Evolutionary conservation across 2,888 invertebrate genomes (phyloP), one percentile per base, ranked within the genome.

Genomic region (Eupsilia transversa): DNA sequence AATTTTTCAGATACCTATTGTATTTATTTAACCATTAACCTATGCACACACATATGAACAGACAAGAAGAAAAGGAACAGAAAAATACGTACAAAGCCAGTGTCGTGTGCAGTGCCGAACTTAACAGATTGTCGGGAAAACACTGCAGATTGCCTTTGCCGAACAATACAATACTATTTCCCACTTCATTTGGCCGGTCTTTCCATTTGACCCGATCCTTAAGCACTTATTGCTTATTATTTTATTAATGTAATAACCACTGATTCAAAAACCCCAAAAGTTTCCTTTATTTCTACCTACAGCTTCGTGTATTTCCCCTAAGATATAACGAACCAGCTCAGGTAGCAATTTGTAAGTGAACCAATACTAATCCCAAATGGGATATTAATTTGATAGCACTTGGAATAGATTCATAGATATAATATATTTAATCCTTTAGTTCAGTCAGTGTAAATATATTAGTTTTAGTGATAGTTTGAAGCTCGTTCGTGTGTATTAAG

Each of bases 311-410:
- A 67, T 56, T 43, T 65, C 72, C 63, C 54, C 23, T 14, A 68
- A 72, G 71, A 69, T 65, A 54, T 23, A 57, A 43, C 69, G 33
- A 49, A 64, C 49, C 64, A 41, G 60, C 61, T 77, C 84, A 82
- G 76, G 84, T 79, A 78, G 73, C 73, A 86, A 86, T 79, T 72
- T 79, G 81, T 74, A 69, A 77, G 67, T 43, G 67, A 79, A 75
- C 70, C 78, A 68, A 46, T 69, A 38, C 27, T 84, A 86, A 87
- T 86, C 84, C 86, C 74, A 78, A 82, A 86, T 85, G 85, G 78
- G 86, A 86, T 77, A 87, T 85, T 84, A 86, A 86, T 84, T 85
- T 82, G 84, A 86, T 84, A 72, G 63, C 71, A 71, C 67, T 70
- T 43, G 63, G 66, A 74, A 71, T 63, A 66, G 61, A 74, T 82